Evolutionary conservation across 2,113 vertebrate species (phyloP).

Genomic region (Urocynchramus pylzowi): DNA sequence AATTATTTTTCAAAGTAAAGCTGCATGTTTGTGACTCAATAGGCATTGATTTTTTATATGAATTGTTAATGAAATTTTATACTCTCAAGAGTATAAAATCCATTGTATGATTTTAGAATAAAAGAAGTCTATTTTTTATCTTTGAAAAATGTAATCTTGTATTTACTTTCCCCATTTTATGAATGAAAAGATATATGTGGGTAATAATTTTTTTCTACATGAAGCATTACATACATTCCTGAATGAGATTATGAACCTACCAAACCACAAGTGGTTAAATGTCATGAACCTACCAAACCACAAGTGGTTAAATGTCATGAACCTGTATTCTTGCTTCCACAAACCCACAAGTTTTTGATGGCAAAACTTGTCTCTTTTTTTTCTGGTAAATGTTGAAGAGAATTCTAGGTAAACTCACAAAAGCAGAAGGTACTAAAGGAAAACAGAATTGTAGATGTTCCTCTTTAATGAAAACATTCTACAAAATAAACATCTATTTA

Average conservation of each 20-base stretch:
- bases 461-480: not conserved
- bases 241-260: not conserved
- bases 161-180: not conserved
- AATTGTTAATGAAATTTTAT: not conserved
- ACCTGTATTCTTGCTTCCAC: not conserved
- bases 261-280: not conserved
- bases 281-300: not conserved
- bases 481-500: not conserved
- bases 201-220: not conserved
- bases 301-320: not conserved
- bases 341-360: not conserved
- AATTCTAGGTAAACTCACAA: not conserved
- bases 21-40: not conserved
- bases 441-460: not conserved
- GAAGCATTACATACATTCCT: not conserved
- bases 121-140: not conserved
- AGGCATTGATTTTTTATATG: not conserved
- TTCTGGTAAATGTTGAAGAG: not conserved
- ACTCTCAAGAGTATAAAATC: not conserved
- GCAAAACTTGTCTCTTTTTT: not conserved
- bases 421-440: not conserved
- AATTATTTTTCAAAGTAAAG: not conserved
- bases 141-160: not conserved
- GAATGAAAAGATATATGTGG: not conserved
- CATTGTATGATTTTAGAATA: not conserved